These are phyloP conservation scores for Varanus komodoensis DNA, from an alignment of 2,113 vertebrate genomes.

Conservation along the genomic window DNA sequence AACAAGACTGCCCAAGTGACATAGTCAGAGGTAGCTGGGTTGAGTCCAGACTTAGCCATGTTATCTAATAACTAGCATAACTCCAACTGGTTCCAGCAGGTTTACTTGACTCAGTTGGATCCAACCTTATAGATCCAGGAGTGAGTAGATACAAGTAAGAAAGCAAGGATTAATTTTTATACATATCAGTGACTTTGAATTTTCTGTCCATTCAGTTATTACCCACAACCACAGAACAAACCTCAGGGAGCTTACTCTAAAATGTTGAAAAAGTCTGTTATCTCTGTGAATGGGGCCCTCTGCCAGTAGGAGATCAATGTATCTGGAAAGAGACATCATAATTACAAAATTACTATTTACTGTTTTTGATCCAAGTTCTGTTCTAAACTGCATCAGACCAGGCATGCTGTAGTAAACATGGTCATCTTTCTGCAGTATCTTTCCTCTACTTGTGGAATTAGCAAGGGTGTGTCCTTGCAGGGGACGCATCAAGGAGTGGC, in stretches of 20 bases:
- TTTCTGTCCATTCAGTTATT: neutral
- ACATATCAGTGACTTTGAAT: neutral
- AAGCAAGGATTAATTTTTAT: neutral
- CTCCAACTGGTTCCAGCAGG: neutral
- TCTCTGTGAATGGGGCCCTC: constrained; percentile 92
- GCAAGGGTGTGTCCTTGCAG: too few species aligned
- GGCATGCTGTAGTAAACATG: neutral
- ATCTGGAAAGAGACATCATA: constrained; percentile 80
- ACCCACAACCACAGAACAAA: neutral
- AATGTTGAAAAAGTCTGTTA: constrained; percentile 98
- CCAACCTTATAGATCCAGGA: neutral
- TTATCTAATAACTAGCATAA: too few species aligned
- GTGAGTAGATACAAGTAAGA: neutral
- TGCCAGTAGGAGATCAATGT: constrained; percentile 96
- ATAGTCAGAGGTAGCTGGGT: neutral
- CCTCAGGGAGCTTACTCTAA: constrained; percentile 88
- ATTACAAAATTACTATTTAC: neutral
- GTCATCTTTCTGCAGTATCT: neutral
- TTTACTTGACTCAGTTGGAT: neutral
- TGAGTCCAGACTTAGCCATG: neutral
- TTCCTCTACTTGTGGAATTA: neutral
- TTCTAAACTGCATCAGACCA: neutral
- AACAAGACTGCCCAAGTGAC: too few species aligned
- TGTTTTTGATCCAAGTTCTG: neutral
- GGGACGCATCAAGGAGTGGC: too few species aligned